phyloP scores from a whole-genome alignment of 1,140 invertebrate genomes.

The Bombus fervidus region DNA sequence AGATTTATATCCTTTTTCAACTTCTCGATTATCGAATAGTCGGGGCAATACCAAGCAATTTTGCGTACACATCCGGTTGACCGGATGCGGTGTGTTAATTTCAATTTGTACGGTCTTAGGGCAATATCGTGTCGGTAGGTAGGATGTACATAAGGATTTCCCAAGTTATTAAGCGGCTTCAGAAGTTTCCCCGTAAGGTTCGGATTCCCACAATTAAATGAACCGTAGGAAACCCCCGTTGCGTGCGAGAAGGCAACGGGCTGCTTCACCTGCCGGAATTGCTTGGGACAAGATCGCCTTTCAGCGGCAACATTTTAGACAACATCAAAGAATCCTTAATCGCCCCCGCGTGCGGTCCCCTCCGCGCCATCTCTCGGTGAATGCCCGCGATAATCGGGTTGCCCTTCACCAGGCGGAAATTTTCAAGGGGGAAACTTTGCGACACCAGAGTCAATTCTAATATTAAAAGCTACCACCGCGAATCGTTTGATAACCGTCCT shows the following conservation, averaged over 20 bases:
- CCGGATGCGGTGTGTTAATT: slow-evolving; percentile 47
- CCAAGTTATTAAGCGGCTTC: slow-evolving; percentile 69
- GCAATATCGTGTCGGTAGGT: slow-evolving; percentile 19
- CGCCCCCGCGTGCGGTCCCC: slow-evolving; percentile 67
- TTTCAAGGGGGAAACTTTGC: slow-evolving; percentile 47
- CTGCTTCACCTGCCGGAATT: slow-evolving; percentile 78
- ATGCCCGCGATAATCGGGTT: slow-evolving; percentile 66
- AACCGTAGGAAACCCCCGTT: slow-evolving; percentile 72
- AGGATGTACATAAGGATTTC: slow-evolving; percentile 63
- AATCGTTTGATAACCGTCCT: slow-evolving; percentile 28
- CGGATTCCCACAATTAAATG: slow-evolving; percentile 80
- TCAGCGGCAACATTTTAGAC: slow-evolving; percentile 77
- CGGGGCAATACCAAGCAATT: slow-evolving; percentile 23
- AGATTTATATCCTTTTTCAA: background rate
- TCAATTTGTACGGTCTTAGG: slow-evolving; percentile 57
- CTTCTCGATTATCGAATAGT: background rate
- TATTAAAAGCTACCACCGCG: slow-evolving; percentile 36
- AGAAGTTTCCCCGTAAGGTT: slow-evolving; percentile 72
- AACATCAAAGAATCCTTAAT: slow-evolving; percentile 81
- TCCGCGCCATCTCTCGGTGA: slow-evolving; percentile 72
- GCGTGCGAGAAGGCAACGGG: slow-evolving; percentile 67
- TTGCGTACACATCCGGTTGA: background rate
- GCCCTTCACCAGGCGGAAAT: slow-evolving; percentile 53
- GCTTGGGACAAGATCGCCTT: slow-evolving; percentile 77
- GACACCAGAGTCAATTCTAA: slow-evolving; percentile 49